Evolutionary conservation across 1,140 invertebrate genomes (phyloP), one percentile per base, ranked within the genome.

Genomic region (Drepana arcuata): DNA sequence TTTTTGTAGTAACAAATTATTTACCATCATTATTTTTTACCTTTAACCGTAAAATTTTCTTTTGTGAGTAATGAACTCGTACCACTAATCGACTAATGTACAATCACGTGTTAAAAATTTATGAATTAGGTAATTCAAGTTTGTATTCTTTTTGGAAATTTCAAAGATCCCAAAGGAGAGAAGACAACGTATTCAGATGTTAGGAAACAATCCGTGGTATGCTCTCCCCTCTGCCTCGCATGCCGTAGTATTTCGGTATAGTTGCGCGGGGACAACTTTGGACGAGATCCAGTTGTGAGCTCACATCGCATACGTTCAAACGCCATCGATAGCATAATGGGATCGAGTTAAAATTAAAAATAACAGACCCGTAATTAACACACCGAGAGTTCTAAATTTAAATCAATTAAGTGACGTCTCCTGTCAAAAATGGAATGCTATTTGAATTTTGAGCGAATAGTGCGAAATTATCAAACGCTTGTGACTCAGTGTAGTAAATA

Each of bases 201-300:
- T 27, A 11, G 32, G 34, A 51, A 54, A 47, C 12, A 58, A 73
- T 75, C 69, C 21, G 37, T 35, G 63, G 48, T 66, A 64, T 46
- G 46, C 44, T 62, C 56, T 59, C 54, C 60, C 75, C 45, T 66
- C 56, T 70, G 56, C 34, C 13, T 43, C 51, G 40, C 54, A 70
- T 69, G 54, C 66, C 62, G 54, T 57, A 50, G 59, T 81, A 81
- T 81, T 81, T 81, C 43, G 60, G 75, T 77, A 73, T 74, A 73
- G 53, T 57, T 42, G 51, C 54, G 66, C 63, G 55, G 66, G 61
- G 73, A 81, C 72, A 75, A 49, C 66, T 72, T 81, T 78, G 71
- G 71, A 72, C 23, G 40, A 42, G 47, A 53, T 77, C 73, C 73
- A 81, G 77, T 78, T 49, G 54, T 45, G 56, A 47, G 64, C 60